Evolutionary conservation across 2,113 vertebrate genomes (phyloP).

Genomic region (Syngnathus scovelli): DNA sequence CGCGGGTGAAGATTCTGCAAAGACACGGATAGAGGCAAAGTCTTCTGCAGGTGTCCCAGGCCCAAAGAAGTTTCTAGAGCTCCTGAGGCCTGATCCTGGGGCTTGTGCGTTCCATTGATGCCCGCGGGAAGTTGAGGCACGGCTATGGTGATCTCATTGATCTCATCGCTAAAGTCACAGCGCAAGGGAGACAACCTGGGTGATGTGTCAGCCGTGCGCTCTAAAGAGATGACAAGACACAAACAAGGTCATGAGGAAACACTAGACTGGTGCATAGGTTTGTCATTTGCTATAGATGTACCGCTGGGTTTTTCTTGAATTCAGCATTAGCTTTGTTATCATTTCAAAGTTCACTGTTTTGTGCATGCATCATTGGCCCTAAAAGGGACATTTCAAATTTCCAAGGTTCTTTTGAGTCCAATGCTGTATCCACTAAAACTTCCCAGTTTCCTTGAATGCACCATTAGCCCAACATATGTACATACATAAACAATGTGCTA

Average conservation of each 20-base stretch:
- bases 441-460: too few species aligned
- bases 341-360: not conserved
- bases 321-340: not conserved
- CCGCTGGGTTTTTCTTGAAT: not conserved
- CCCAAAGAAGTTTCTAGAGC: conserved; percentile 41
- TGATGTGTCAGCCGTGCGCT: conserved; percentile 70
- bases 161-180: conserved; percentile 78
- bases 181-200: conserved; percentile 78
- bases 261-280: not conserved
- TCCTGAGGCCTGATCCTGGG: conserved; percentile 45
- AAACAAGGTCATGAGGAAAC: not conserved
- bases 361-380: too few species aligned
- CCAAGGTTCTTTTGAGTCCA: too few species aligned
- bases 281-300: too few species aligned
- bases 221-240: conserved; percentile 39
- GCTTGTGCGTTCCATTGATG: conserved; percentile 80
- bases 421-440: too few species aligned
- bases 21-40: conserved; percentile 65
- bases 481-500: too few species aligned
- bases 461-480: too few species aligned
- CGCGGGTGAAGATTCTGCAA: conserved; percentile 66
- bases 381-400: too few species aligned
- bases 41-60: conserved; percentile 60
- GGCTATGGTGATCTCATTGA: conserved; percentile 65
- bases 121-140: conserved; percentile 74